Evolutionary conservation across 2,888 invertebrate genomes (phyloP).

Genomic region (Scrobipalpa costella): DNA sequence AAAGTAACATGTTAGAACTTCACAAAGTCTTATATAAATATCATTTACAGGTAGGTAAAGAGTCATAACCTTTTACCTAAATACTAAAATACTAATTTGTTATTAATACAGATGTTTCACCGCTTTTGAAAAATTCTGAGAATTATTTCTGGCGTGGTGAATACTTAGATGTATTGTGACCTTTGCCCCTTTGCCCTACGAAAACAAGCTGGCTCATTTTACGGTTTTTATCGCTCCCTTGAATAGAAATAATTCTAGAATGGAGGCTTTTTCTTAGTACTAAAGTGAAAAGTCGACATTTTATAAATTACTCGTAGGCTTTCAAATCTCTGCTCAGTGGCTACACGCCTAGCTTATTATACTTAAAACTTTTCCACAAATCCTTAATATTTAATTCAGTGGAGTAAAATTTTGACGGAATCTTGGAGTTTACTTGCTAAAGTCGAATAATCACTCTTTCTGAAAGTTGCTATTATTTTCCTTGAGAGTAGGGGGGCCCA

Average conservation of each 20-base stretch:
- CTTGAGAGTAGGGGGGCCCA: not conserved
- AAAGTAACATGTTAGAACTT: too few species aligned
- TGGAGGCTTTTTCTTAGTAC: not conserved
- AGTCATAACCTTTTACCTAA: too few species aligned
- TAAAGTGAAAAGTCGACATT: not conserved
- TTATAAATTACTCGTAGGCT: not conserved
- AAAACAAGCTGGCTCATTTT: too few species aligned
- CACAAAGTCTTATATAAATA: too few species aligned
- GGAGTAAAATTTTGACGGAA: conserved; percentile 6
- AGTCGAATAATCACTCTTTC: not conserved
- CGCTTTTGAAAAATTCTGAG: too few species aligned
- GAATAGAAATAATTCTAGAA: not conserved
- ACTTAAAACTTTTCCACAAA: conserved; percentile 19
- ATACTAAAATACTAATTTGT: too few species aligned
- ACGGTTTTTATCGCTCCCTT: not conserved
- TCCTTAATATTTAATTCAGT: conserved; percentile 20
- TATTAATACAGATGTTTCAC: too few species aligned
- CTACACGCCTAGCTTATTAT: conserved; percentile 9
- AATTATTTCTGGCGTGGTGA: too few species aligned
- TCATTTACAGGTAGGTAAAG: too few species aligned
- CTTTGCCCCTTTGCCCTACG: too few species aligned
- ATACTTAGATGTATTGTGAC: too few species aligned
- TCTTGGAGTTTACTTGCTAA: conserved; percentile 1
- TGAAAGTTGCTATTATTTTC: not conserved
- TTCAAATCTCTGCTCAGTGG: conserved; percentile 15